Evolutionary conservation across 2,797 vertebrate species (phyloP).

Genomic region (Parambassis ranga): DNA sequence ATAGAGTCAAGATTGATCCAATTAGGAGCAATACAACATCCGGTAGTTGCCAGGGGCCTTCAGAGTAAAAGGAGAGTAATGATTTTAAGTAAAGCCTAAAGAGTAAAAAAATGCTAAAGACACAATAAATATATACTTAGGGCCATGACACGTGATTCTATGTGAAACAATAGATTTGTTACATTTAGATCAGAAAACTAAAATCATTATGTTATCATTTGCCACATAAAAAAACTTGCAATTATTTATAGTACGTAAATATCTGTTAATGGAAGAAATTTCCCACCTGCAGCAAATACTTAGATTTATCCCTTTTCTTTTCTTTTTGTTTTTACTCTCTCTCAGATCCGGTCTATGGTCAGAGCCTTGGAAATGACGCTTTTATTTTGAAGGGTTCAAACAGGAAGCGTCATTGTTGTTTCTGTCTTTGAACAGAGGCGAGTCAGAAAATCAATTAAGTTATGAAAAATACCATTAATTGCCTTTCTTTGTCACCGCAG

Average conservation of each 20-base stretch:
- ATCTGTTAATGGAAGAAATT: too few relatives aligned
- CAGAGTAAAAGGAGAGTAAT: conserved; percentile 35
- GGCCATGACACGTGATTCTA: not conserved
- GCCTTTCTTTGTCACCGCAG: conserved; percentile 84
- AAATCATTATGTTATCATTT: too few relatives aligned
- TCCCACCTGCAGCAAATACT: too few relatives aligned
- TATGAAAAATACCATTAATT: conserved; percentile 87
- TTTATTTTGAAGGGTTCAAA: conserved; percentile 38
- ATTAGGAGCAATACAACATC: conserved; percentile 15
- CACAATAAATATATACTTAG: not conserved
- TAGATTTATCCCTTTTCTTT: too few relatives aligned
- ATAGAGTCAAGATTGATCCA: conserved; percentile 46
- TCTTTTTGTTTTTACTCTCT: too few relatives aligned
- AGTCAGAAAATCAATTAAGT: conserved; percentile 86
- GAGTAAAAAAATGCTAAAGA: not conserved
- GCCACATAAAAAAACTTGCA: too few relatives aligned
- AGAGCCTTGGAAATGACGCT: not conserved
- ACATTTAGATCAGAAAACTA: too few relatives aligned
- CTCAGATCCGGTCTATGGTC: not conserved
- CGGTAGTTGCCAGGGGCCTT: not conserved
- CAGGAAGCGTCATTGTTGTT: conserved; percentile 28
- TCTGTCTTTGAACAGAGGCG: conserved; percentile 34
- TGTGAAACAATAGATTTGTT: too few relatives aligned
- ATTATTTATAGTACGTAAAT: too few relatives aligned
- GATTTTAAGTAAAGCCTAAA: not conserved